These are phyloP conservation scores for Imbricaverruca yamaguchii DNA, from an alignment of 2,888 invertebrate species.

Conservation along the genomic window DNA sequence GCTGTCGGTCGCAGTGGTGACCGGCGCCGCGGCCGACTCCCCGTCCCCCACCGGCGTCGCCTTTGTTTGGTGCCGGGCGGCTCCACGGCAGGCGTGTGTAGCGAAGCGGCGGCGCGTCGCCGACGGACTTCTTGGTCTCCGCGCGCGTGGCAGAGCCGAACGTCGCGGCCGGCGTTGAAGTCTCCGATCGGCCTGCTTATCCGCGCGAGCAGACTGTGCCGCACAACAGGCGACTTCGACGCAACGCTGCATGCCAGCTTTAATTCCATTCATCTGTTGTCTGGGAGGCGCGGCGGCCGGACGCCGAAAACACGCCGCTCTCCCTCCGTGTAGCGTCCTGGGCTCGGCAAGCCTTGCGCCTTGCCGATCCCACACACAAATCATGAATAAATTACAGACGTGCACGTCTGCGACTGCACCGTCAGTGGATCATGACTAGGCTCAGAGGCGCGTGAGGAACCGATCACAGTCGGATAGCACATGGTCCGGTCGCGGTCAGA, in stretches of 20 bases:
- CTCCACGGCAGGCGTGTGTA: background rate
- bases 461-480: too few species aligned
- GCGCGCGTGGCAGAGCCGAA: too few species aligned
- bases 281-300: background rate
- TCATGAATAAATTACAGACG: too few species aligned
- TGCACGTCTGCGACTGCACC: too few species aligned
- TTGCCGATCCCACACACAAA: too few species aligned
- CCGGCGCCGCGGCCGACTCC: background rate
- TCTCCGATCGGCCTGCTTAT: background rate
- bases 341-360: too few species aligned
- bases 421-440: too few species aligned
- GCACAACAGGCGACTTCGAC: background rate
- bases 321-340: background rate
- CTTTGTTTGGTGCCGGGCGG: background rate
- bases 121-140: too few species aligned
- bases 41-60: background rate
- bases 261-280: background rate
- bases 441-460: too few species aligned
- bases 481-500: too few species aligned
- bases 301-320: background rate
- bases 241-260: background rate
- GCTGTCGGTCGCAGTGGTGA: background rate
- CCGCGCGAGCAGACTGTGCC: background rate
- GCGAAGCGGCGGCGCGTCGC: too few species aligned
- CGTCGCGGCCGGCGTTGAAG: background rate